Percentiles rank a stretch among this genome's conserved stretches.
phyloP scores from a whole-genome alignment of 2,113 vertebrate genomes.

The Manacus vitellinus region DNA sequence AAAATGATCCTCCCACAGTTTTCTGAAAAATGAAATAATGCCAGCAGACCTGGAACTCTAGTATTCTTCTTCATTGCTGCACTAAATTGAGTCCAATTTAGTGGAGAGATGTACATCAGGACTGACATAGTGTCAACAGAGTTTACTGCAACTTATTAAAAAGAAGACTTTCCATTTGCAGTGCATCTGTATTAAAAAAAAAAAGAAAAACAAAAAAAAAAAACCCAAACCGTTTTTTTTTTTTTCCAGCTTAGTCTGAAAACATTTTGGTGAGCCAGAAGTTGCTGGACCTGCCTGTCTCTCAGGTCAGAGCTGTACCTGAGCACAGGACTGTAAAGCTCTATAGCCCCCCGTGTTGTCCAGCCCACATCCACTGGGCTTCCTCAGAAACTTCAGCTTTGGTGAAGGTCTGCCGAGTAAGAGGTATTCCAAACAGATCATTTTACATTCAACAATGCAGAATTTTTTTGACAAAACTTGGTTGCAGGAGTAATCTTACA shows the following conservation, averaged over 20 bases:
- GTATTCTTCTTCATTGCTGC: background rate
- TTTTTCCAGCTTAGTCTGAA: background rate
- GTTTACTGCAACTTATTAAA: background rate
- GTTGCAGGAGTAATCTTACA: background rate
- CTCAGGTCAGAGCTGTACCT: background rate
- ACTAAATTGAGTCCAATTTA: background rate
- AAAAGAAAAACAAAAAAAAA: too few species aligned
- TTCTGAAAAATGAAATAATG: background rate
- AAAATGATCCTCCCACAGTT: background rate
- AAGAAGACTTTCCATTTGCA: background rate
- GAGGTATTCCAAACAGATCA: background rate
- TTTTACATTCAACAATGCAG: background rate
- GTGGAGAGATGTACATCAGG: background rate
- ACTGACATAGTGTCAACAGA: background rate
- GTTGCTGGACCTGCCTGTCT: background rate
- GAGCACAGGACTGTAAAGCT: background rate
- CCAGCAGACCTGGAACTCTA: background rate
- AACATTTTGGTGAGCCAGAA: background rate
- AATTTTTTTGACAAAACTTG: background rate
- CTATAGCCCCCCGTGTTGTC: background rate
- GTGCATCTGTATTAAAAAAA: background rate
- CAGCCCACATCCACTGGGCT: accelerated
- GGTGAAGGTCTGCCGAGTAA: background rate
- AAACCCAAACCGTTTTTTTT: too few species aligned
- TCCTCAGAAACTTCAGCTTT: background rate